phyloP scores from a whole-genome alignment of 1,140 invertebrate genomes.

The Brachionus sp. region DNA sequence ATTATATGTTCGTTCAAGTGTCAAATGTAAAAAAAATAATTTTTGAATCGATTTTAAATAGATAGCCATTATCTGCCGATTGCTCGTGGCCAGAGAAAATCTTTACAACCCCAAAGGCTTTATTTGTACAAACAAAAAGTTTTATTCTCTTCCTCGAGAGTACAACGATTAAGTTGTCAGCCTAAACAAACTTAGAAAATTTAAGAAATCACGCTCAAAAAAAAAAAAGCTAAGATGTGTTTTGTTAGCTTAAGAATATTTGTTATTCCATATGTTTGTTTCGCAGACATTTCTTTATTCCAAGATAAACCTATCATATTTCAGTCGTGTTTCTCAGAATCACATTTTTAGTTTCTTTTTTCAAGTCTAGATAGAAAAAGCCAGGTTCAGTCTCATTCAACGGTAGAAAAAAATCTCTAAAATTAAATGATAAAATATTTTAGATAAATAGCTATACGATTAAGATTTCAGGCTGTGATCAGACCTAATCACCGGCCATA shows the following conservation, averaged over 20 bases:
- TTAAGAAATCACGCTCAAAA: background rate
- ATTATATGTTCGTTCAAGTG: slow-evolving; percentile 14
- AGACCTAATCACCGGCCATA: background rate
- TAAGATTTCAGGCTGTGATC: background rate
- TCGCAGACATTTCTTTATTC: slow-evolving; percentile 12
- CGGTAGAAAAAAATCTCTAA: background rate
- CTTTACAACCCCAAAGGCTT: background rate
- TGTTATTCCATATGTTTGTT: slow-evolving; percentile 28
- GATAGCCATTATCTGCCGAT: background rate
- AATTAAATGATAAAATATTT: background rate
- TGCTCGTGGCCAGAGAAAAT: background rate
- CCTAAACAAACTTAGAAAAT: background rate
- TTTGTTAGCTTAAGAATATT: background rate
- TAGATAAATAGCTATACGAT: background rate
- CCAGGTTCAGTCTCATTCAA: too few relatives aligned
- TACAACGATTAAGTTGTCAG: slow-evolving; percentile 12
- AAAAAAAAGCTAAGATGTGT: background rate
- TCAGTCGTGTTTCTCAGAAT: background rate
- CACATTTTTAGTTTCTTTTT: background rate
- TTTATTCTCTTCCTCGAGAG: background rate
- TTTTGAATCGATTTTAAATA: background rate
- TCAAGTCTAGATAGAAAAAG: too few relatives aligned
- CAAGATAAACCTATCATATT: background rate
- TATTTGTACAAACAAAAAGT: background rate
- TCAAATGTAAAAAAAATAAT: background rate